These are phyloP conservation scores for Trisateles emortualis DNA, from an alignment of 2,888 invertebrate species.

Conservation along the genomic window DNA sequence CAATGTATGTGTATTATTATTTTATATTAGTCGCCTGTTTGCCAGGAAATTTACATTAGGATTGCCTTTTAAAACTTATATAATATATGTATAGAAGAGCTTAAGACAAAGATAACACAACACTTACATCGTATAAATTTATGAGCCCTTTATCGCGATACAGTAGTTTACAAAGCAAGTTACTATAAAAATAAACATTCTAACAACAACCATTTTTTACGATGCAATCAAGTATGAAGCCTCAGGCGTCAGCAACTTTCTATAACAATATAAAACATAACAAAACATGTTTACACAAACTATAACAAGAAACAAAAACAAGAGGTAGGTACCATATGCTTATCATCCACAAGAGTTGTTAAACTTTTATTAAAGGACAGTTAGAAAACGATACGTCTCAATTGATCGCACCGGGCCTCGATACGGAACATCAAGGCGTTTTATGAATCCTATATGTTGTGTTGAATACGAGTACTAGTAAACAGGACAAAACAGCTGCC, in stretches of 20 bases:
- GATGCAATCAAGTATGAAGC: background rate
- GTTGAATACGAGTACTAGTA: background rate
- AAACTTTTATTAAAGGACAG: conserved; percentile 14
- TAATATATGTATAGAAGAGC: too few species aligned
- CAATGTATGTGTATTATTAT: too few species aligned
- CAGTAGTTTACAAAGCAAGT: background rate
- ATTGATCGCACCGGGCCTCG: conserved; percentile 3
- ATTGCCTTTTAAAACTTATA: too few species aligned
- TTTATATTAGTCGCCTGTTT: too few species aligned
- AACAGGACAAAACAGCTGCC: background rate
- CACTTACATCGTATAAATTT: too few species aligned
- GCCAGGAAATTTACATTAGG: too few species aligned
- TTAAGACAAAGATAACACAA: too few species aligned
- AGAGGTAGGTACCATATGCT: conserved; percentile 9
- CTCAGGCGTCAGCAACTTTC: background rate
- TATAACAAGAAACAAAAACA: conserved; percentile 1
- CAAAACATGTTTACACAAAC: conserved; percentile 1
- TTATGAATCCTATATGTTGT: conserved; percentile 7
- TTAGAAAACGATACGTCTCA: conserved; percentile 6
- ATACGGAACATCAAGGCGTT: conserved; percentile 10
- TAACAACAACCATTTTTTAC: too few species aligned
- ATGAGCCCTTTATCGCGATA: background rate
- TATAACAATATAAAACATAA: background rate
- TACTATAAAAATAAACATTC: too few species aligned
- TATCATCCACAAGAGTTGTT: conserved; percentile 2